phyloP scores from a whole-genome alignment of 2,888 invertebrate species.

The Sturmia bella region DNA sequence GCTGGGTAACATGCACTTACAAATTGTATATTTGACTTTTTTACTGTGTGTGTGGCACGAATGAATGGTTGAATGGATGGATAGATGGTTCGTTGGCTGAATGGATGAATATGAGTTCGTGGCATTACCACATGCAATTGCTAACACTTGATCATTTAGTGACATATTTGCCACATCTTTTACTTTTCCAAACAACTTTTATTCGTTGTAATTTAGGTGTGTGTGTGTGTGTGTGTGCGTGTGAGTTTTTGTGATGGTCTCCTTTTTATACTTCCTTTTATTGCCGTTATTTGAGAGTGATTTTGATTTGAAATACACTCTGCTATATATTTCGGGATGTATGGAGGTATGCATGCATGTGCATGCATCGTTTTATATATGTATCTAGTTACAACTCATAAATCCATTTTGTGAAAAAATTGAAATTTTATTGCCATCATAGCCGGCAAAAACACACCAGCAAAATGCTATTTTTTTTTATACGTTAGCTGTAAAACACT shows the following conservation, averaged over 20 bases:
- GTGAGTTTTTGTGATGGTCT: too few relatives aligned
- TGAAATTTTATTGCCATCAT: conserved; percentile 63
- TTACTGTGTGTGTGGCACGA: conserved; percentile 21
- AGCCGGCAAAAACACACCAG: conserved; percentile 2
- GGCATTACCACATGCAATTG: conserved; percentile 64
- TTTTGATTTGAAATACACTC: neutral
- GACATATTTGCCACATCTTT: conserved; percentile 67
- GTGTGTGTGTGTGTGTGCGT: neutral
- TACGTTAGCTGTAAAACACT: conserved; percentile 61
- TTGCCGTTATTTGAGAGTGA: neutral
- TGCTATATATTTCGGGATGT: neutral
- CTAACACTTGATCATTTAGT: conserved; percentile 70
- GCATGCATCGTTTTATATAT: conserved; percentile 2
- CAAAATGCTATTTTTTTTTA: neutral
- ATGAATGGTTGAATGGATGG: conserved; percentile 25
- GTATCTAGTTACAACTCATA: conserved; percentile 61
- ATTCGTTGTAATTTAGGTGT: conserved; percentile 28
- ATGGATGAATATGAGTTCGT: conserved; percentile 40
- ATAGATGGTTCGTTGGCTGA: conserved; percentile 5
- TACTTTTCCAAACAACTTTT: conserved; percentile 40
- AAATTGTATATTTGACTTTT: neutral
- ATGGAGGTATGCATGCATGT: neutral
- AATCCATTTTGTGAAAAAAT: conserved; percentile 57
- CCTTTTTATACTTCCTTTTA: neutral
- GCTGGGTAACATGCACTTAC: neutral